Conservation (phyloP, 2,888 invertebrate species). For the Poecilus cupreus region DNA sequence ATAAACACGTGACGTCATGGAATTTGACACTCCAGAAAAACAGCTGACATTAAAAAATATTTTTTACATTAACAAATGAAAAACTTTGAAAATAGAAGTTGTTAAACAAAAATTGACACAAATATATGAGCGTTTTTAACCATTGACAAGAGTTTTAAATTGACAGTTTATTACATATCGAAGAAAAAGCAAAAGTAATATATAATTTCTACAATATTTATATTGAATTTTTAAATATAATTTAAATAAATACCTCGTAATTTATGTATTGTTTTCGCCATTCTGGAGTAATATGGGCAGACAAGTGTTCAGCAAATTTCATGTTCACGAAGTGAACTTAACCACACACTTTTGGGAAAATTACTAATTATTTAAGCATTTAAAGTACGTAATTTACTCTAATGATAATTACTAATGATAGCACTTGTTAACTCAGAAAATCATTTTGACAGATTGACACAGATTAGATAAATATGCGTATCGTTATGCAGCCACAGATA, state of each 20-base stretch:
- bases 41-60: background rate
- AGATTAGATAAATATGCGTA: constrained; percentile 50
- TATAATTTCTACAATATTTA: constrained; percentile 15
- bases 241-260: constrained; percentile 77
- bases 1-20: constrained; percentile 2
- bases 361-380: constrained; percentile 42
- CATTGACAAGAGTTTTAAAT: background rate
- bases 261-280: constrained; percentile 92
- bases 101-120: background rate
- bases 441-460: constrained; percentile 48
- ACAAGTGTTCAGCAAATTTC: constrained; percentile 93
- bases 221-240: constrained; percentile 23
- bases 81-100: background rate
- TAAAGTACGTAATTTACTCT: constrained; percentile 22
- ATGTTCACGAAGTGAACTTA: constrained; percentile 72
- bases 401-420: constrained; percentile 43
- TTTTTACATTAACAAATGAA: constrained; percentile 3
- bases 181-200: background rate
- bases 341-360: constrained; percentile 44
- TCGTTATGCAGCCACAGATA: constrained; percentile 11
- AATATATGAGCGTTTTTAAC: no score
- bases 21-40: constrained; percentile 26
- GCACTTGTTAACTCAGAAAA: constrained; percentile 32
- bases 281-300: constrained; percentile 93
- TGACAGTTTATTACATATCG: background rate